Evolutionary conservation across 2,797 vertebrate genomes (phyloP).

Genomic region (Mionectes olivaceus): DNA sequence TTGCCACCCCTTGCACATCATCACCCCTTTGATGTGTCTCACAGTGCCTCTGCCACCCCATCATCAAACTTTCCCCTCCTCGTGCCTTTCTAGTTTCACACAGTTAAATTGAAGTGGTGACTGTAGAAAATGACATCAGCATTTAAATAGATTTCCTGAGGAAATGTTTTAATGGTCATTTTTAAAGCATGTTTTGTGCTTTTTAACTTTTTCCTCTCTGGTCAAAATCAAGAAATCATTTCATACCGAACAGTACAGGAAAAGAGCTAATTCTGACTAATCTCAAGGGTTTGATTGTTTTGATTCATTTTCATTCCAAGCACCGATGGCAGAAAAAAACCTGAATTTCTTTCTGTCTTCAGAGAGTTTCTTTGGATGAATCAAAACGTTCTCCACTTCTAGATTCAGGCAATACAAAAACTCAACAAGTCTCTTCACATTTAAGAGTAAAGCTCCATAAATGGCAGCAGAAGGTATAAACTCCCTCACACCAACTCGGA

Average conservation of each 20-base stretch:
- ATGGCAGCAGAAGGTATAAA: not conserved
- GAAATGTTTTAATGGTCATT: slow-evolving; percentile 42
- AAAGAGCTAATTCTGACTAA: slow-evolving; percentile 48
- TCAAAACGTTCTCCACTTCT: not conserved
- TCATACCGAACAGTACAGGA: not conserved
- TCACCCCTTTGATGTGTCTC: not conserved
- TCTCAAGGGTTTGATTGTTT: not conserved
- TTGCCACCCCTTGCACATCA: accelerated
- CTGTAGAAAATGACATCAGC: slow-evolving; percentile 38
- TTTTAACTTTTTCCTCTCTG: not conserved
- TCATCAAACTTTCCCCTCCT: not conserved
- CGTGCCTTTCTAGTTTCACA: not conserved
- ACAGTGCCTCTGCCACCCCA: accelerated
- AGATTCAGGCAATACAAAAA: not conserved
- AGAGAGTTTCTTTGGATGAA: not conserved
- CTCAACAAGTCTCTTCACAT: not conserved
- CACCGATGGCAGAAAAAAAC: not conserved
- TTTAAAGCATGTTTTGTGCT: slow-evolving; percentile 30
- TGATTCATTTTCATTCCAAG: not conserved
- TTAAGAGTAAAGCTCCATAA: not conserved
- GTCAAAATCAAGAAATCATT: slow-evolving; percentile 42
- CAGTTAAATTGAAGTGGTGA: not conserved
- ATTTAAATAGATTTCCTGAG: slow-evolving; percentile 58
- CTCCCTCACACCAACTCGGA: not conserved
- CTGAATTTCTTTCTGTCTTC: not conserved